These are phyloP conservation scores for Delichon dasypus DNA, from an alignment of 2,797 vertebrate genomes.

Conservation along the genomic window DNA sequence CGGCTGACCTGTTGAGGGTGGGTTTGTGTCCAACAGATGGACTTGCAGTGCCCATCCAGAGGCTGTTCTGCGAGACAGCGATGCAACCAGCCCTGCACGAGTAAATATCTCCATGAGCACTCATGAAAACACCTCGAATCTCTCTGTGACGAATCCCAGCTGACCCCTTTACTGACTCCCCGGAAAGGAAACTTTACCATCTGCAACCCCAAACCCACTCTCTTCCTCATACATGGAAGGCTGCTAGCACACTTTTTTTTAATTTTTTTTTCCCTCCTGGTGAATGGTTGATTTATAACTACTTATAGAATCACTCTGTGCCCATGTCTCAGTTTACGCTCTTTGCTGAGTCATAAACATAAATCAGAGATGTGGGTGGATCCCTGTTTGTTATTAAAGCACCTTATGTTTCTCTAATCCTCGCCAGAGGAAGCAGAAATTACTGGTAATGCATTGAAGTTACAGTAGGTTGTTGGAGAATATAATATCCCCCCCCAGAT, in stretches of 20 bases:
- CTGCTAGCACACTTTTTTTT: background rate
- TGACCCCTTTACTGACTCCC: background rate
- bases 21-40: background rate
- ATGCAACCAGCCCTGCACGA: background rate
- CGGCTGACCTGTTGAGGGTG: background rate
- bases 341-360: slow-evolving; percentile 63
- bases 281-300: slow-evolving; percentile 42
- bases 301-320: slow-evolving; percentile 41
- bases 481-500: background rate
- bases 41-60: background rate
- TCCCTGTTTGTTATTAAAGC: slow-evolving; percentile 65
- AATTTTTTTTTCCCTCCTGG: background rate
- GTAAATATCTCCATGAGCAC: background rate
- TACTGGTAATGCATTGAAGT: slow-evolving; percentile 32
- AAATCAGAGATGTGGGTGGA: slow-evolving; percentile 51
- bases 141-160: background rate
- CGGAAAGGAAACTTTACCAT: background rate
- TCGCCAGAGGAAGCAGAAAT: slow-evolving; percentile 32
- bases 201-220: background rate
- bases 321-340: slow-evolving; percentile 39
- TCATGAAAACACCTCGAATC: background rate
- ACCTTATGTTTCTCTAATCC: slow-evolving; percentile 50
- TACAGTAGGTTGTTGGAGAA: background rate
- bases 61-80: background rate
- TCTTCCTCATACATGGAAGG: background rate